A percentile compares a stretch with the other conserved stretches of the same genome.
Evolutionary conservation across 2,797 vertebrate species (phyloP).

Genomic region (Enteromius thamalakanensis): DNA sequence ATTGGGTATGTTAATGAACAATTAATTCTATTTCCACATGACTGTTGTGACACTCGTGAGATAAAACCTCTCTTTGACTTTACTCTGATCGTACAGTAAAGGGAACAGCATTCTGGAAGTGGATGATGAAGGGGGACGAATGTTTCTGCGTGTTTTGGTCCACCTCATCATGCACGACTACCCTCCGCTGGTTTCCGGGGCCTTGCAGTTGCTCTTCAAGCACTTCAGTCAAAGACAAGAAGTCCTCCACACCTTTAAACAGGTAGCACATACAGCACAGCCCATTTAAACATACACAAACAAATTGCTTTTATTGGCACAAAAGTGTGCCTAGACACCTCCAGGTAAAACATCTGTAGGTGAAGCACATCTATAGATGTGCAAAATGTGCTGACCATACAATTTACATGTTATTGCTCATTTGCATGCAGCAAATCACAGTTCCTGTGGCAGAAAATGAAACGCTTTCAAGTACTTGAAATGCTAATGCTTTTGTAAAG

Average conservation of each 20-base stretch:
- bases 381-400: neutral
- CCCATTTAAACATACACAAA: neutral
- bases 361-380: neutral
- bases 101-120: slow-evolving; percentile 94
- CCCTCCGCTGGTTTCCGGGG: slow-evolving; percentile 90
- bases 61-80: neutral
- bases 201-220: slow-evolving; percentile 96
- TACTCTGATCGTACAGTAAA: slow-evolving; percentile 77
- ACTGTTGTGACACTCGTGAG: neutral
- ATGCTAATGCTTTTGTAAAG: neutral
- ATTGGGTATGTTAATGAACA: slow-evolving; percentile 82
- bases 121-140: slow-evolving; percentile 94
- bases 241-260: slow-evolving; percentile 95
- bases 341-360: neutral
- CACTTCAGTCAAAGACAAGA: slow-evolving; percentile 99
- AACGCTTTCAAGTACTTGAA: neutral
- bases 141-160: slow-evolving; percentile 91
- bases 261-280: slow-evolving; percentile 76
- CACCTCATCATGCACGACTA: slow-evolving; percentile 98
- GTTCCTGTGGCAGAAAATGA: neutral
- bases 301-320: neutral
- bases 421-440: neutral
- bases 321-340: neutral
- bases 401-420: neutral
- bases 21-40: neutral